Evolutionary conservation across 2,888 invertebrate species (phyloP), one percentile per base, ranked within the genome.

Genomic region (Heliconius sara): DNA sequence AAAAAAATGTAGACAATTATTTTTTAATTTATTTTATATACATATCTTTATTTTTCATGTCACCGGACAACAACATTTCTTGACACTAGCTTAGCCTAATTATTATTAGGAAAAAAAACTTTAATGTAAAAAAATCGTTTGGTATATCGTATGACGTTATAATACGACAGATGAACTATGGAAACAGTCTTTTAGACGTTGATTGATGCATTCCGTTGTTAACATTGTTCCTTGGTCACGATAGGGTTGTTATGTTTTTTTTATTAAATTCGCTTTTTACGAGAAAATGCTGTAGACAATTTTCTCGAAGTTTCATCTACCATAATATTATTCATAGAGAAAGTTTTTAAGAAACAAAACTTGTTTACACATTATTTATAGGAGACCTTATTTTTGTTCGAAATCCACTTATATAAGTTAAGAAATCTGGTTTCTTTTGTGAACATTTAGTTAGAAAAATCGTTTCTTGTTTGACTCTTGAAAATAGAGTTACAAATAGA

Each of bases 171-270:
- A 27, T 47, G 34, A 34, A 65, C 52, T 39, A 77, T 77, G 80
- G 77, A 74, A 63, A 77, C 82, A 77, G 74, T 75, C 63, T 43
- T 19, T 75, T 80, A 82, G 86, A 87, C 87, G 81, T 86, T 87
- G 87, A 87, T 87, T 85, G 86, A 87, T 87, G 85, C 84, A 82
- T 83, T 78, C 79, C 83, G 83, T 85, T 86, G 86, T 86, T 85
- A 86, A 85, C 85, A 85, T 83, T 84, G 84, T 84, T 83, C 82
- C 82, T 81, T 84, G 85, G 86, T 86, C 85, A 83, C 84, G 86
- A 86, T 86, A 85, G 86, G 85, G 85, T 86, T 85, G 84, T 82
- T 52, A 70, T 70, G 25, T 60, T 70, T 39, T 76, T 82, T 79
- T 81, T 81, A 79, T 80, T 68, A 81, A 79, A 78, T 78, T 76